A percentile compares a stretch with the other conserved stretches of the same genome.
These are phyloP conservation scores for Cataglyphis livida DNA, from an alignment of 2,888 invertebrate species.

Conservation along the genomic window DNA sequence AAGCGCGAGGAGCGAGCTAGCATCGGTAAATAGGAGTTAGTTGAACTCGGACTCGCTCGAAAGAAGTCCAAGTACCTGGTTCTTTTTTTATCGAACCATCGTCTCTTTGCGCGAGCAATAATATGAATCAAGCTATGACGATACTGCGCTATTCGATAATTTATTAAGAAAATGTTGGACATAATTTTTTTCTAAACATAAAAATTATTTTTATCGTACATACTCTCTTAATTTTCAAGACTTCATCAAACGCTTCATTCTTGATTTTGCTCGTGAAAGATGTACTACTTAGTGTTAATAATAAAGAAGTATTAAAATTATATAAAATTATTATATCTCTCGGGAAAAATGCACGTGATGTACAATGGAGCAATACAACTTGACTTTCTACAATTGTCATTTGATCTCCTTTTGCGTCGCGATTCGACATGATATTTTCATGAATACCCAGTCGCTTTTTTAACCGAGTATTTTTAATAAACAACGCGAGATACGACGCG, in stretches of 20 bases:
- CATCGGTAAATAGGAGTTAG: constrained; percentile 80
- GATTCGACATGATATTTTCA: constrained; percentile 9
- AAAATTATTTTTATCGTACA: neutral
- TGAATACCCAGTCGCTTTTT: constrained; percentile 18
- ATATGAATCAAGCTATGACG: neutral
- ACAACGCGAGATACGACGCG: neutral
- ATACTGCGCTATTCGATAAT: neutral
- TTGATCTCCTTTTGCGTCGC: neutral
- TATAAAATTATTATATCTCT: constrained; percentile 6
- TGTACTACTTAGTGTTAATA: neutral
- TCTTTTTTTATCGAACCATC: neutral
- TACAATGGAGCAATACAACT: constrained; percentile 11
- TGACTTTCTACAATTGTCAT: constrained; percentile 14
- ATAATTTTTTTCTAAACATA: neutral
- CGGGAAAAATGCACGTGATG: neutral
- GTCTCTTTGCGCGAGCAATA: neutral
- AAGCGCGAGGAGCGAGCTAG: constrained; percentile 66
- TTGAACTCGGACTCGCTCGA: constrained; percentile 78
- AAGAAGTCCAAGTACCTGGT: constrained; percentile 60
- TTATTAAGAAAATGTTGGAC: neutral
- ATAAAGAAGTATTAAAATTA: constrained; percentile 7
- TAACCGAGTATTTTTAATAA: constrained; percentile 36
- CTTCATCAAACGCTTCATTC: neutral
- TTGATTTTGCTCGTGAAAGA: constrained; percentile 16
- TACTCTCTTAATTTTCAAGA: neutral